Percentiles rank a stretch among this genome's conserved stretches.
Evolutionary conservation across 2,797 vertebrate genomes (phyloP).

Genomic region (Chelon labrosus): DNA sequence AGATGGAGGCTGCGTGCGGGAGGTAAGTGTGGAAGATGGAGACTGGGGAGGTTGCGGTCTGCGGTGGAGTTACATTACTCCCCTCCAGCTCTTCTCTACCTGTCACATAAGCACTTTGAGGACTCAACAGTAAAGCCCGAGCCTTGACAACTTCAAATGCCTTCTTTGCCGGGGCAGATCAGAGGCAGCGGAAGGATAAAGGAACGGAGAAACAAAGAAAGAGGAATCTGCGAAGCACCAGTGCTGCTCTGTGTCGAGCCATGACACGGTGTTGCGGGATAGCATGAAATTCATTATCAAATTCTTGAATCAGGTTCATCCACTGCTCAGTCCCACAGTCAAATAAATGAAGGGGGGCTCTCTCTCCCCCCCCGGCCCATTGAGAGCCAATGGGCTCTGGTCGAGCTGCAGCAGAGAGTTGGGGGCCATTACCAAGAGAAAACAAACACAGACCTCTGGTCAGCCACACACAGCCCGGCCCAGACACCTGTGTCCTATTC

Average conservation of each 20-base stretch:
- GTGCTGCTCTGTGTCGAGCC: conserved; percentile 40
- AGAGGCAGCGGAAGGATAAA: conserved; percentile 67
- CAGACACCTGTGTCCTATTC: conserved; percentile 82
- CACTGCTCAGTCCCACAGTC: conserved; percentile 37
- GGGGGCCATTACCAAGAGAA: conserved; percentile 72
- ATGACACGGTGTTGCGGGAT: conserved; percentile 47
- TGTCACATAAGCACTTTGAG: conserved; percentile 78
- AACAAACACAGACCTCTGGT: conserved; percentile 78
- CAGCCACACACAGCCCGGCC: conserved; percentile 56
- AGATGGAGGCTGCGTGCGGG: conserved; percentile 23
- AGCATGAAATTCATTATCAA: conserved; percentile 61
- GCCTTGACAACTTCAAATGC: conserved; percentile 77
- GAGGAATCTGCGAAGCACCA: conserved; percentile 52
- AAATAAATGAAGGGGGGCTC: neutral
- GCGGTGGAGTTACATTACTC: conserved; percentile 73
- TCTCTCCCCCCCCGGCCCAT: conserved; percentile 30
- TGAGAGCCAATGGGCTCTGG: conserved; percentile 67
- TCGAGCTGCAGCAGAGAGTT: conserved; percentile 57
- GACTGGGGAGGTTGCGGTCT: conserved; percentile 53
- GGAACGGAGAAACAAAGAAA: conserved; percentile 46
- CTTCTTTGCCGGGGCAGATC: conserved; percentile 68
- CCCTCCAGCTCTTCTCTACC: conserved; percentile 73
- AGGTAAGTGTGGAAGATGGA: conserved; percentile 50
- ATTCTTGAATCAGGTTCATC: conserved; percentile 49
- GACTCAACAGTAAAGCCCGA: conserved; percentile 70